Evolutionary conservation across 2,797 vertebrate genomes (phyloP), one percentile per base, ranked within the genome.

Genomic region (Brotula barbata): DNA sequence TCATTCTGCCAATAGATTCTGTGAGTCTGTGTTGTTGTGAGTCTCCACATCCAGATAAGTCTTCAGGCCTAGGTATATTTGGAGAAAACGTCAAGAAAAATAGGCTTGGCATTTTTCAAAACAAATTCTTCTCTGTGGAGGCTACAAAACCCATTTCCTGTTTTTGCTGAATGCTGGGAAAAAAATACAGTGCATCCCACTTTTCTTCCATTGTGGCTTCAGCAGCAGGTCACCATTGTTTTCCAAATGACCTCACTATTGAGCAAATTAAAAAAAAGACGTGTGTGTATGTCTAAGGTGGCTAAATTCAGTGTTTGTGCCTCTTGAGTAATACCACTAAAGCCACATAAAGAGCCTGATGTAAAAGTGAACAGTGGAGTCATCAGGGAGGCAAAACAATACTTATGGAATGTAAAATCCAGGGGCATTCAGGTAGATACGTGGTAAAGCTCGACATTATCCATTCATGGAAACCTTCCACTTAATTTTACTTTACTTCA

Each of bases 101-200:
- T n/a, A 15, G 14, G 37, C 11, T 39, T 39, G 8, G 58, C 33
- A 12, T 39, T 39, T 48, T 42, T 39, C 31, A 64, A 66, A 68
- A 49, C 31, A 36, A 37, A 39, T 57, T 70, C 12, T 69, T 9
- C 36, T 47, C 13, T 39, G 33, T 44, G n/a, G 15, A 60, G 40
- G 47, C 43, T 28, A 53, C 16, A 56, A 68, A 77, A 58, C 44
- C 37, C 14, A 61, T 76, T 82, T 84, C 82, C 73, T 79, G 67
- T 78, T 79, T 79, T 71, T 67, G 58, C 25, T 13, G 21, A 72
- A 74, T 49, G 20, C 56, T 66, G 45, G 57, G 46, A 43, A 62
- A 71, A 54, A 11, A 40, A 14, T 45, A 19, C 37, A 47, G 56
- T 37, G 20, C 25, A n/a, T 52, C 17, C n/a, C 31, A 10, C 39